phyloP scores from a whole-genome alignment of 2,797 vertebrate species.

The Rhinichthys osculus region DNA sequence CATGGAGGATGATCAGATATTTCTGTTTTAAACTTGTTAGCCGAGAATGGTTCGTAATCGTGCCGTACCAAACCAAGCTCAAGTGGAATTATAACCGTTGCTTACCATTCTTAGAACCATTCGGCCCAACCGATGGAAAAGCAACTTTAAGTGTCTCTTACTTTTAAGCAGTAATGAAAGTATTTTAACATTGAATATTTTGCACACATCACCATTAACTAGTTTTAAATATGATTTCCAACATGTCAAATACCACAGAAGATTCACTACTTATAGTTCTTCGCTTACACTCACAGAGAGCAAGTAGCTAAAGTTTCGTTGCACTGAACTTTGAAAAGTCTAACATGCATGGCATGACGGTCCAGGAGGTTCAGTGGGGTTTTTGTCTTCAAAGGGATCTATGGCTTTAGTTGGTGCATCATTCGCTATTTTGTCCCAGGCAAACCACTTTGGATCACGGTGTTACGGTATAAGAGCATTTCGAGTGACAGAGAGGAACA shows the following conservation, averaged over 20 bases:
- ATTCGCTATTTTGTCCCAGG: slow-evolving; percentile 27
- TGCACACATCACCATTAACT: slow-evolving; percentile 37
- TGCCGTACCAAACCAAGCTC: not conserved
- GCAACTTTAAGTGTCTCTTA: not conserved
- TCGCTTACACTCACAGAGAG: slow-evolving; percentile 27
- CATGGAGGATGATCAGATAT: not conserved
- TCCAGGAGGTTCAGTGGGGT: slow-evolving; percentile 43
- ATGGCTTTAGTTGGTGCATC: slow-evolving; percentile 56
- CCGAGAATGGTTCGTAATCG: not conserved
- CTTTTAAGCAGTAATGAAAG: not conserved
- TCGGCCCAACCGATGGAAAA: not conserved
- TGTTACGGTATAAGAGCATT: slow-evolving; percentile 37
- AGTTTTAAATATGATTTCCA: slow-evolving; percentile 40
- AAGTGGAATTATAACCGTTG: not conserved
- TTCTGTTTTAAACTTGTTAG: not conserved
- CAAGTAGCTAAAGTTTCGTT: slow-evolving; percentile 7
- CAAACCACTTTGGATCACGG: slow-evolving; percentile 15
- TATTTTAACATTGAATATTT: slow-evolving; percentile 7
- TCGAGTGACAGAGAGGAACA: slow-evolving; percentile 24
- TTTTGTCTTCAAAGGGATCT: slow-evolving; percentile 41
- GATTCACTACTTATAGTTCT: slow-evolving; percentile 29
- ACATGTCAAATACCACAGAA: slow-evolving; percentile 26
- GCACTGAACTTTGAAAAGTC: slow-evolving; percentile 30
- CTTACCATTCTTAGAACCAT: not conserved
- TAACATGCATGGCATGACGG: slow-evolving; percentile 33